Evolutionary conservation across 1,140 invertebrate genomes (phyloP).

Genomic region (Octopus sinensis): DNA sequence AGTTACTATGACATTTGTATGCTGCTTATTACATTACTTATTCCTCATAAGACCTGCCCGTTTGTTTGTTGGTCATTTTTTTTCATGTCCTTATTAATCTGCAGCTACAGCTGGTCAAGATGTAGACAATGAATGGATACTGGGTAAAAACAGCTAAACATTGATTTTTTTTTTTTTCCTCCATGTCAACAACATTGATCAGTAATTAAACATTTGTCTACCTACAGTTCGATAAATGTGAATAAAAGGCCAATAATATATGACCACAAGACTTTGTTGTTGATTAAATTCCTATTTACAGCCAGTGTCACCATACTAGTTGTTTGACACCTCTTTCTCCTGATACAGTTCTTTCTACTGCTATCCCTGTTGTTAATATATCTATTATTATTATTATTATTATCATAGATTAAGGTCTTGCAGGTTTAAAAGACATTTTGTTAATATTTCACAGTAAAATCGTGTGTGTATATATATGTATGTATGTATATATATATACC

Average conservation of each 20-base stretch:
- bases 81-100: constrained; percentile 6
- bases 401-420: too few species aligned
- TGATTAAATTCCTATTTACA: background rate
- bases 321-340: too few species aligned
- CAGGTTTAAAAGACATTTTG: too few species aligned
- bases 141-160: constrained; percentile 6
- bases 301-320: background rate
- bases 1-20: background rate
- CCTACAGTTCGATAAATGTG: constrained; percentile 6
- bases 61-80: constrained; percentile 2
- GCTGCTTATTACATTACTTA: constrained; percentile 8
- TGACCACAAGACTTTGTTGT: constrained; percentile 4
- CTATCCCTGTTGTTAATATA: too few species aligned
- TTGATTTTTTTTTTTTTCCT: background rate
- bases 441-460: too few species aligned
- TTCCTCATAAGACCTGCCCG: background rate
- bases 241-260: constrained; percentile 12
- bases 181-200: constrained; percentile 11
- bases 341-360: too few species aligned
- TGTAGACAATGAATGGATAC: constrained; percentile 3
- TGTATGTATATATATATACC: too few species aligned
- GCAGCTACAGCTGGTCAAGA: background rate
- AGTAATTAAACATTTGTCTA: constrained; percentile 6
- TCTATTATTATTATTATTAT: too few species aligned
- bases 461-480: too few species aligned